Base-by-base conservation (phyloP, 30 jellyfish, hydroid and myxozoan genomes). In the Rhopilema esculentum region DNA sequence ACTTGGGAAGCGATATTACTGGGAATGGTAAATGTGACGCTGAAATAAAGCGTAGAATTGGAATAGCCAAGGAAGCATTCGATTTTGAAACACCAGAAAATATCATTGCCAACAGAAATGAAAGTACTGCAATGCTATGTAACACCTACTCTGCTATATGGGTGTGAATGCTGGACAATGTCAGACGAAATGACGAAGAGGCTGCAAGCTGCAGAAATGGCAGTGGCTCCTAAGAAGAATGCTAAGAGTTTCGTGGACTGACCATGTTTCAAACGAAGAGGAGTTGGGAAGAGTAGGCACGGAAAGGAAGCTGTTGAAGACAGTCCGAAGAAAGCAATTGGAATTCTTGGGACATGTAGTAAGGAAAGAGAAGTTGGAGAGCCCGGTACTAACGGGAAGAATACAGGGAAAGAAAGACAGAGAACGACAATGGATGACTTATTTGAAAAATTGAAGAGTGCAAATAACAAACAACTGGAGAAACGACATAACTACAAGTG, bases 151-250 rank as follows among this genome's bases (percentile, higher is more conserved):
- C 77, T 66, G 77, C 77, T 66, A 26, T 66, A 22, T 22, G 77
- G 77, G 9, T 66, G 77, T 66, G 77, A 66, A 66, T 66, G 77
- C 25, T 22, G 77, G 77, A 66, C 77, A 66, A 22, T 66, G 22
- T 66, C 77, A 66, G 25, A 21, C 16, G 77, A 16, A 25, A 66
- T 66, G 77, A 25, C 16, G 77, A 66, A 66, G 77, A 66, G 22
- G 77, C 32, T 66, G 16, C 16, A 66, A 66, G 77, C 77, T 26
- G 32, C 32, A 9, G 77, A 66, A 22, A 66, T 66, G 77, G n/a
- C n/a, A n/a, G n/a, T 66, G 27, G 77, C 22, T 66, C 77, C 32
- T 66, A 25, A 66, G 77, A 22, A 66, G 77, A 66, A 66, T 66
- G 25, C 77, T 66, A 22, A 66, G 77, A 22, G 22, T 66, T 9